Percentiles rank a stretch among this genome's conserved stretches.
phyloP scores from a whole-genome alignment of 2,113 vertebrate species.

The Petrocephalus zakoni region DNA sequence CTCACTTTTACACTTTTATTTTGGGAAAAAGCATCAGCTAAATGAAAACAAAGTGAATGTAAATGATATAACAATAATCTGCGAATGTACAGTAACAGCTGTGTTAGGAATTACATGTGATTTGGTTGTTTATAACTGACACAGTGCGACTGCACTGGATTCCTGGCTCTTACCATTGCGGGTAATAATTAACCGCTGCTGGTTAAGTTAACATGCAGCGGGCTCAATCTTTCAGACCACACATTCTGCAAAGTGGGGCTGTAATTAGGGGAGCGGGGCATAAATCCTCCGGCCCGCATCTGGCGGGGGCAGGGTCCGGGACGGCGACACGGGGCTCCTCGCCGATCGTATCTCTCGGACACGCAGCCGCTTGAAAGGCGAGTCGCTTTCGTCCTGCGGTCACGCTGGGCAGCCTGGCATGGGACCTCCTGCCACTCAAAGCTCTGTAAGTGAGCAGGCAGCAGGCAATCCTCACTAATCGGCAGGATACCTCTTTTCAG shows the following conservation, averaged over 20 bases:
- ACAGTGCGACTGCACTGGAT: background rate
- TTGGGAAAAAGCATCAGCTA: background rate
- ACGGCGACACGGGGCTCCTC: background rate
- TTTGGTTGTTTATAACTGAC: background rate
- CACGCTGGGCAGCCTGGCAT: constrained; percentile 23
- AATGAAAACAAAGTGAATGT: background rate
- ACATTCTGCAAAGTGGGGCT: background rate
- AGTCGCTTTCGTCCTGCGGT: background rate
- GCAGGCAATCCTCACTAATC: constrained; percentile 48
- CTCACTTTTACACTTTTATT: background rate
- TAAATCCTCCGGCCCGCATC: background rate
- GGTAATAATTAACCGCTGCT: constrained; percentile 19
- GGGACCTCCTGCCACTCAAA: constrained; percentile 34
- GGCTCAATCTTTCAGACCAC: background rate
- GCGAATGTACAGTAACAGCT: background rate
- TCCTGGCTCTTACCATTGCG: background rate
- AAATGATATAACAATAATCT: background rate
- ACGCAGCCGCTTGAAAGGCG: background rate
- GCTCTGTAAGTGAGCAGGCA: constrained; percentile 47
- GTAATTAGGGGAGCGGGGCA: background rate
- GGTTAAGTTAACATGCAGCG: background rate
- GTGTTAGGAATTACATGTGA: background rate
- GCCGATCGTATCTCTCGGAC: background rate
- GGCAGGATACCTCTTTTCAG: constrained; percentile 45
- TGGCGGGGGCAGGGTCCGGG: background rate